A percentile compares a stretch with the other conserved stretches of the same genome.
These are phyloP conservation scores for Miniopterus natalensis DNA, from an alignment of 2,113 vertebrate genomes.

Conservation along the genomic window DNA sequence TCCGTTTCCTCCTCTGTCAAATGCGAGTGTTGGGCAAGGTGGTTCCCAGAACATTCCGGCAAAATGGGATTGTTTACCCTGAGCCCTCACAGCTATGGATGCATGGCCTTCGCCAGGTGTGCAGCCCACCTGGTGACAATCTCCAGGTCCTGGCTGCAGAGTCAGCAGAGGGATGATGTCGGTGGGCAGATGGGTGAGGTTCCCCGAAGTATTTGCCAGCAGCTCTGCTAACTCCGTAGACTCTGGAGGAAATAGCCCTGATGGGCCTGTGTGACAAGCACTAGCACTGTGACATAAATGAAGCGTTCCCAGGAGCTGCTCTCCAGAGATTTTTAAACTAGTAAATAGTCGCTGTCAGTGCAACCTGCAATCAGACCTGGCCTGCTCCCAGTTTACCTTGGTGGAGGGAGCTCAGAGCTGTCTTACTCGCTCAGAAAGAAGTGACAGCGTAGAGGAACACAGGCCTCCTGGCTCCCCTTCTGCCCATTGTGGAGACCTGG, in stretches of 20 bases:
- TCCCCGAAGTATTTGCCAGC: background rate
- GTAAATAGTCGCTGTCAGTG: background rate
- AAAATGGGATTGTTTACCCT: background rate
- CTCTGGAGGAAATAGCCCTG: background rate
- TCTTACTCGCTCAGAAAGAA: background rate
- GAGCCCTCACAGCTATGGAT: background rate
- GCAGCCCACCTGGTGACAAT: background rate
- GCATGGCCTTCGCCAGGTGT: background rate
- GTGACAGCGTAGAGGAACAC: background rate
- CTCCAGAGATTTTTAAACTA: slow-evolving; percentile 65
- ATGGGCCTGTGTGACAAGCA: background rate
- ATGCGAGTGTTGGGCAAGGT: background rate
- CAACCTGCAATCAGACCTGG: background rate
- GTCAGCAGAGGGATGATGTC: background rate
- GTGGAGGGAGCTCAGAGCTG: background rate
- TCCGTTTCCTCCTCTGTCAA: background rate
- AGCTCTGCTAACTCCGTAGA: background rate
- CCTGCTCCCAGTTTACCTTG: background rate
- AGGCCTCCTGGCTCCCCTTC: background rate
- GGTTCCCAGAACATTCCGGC: background rate
- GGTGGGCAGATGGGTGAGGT: background rate
- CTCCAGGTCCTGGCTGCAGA: background rate
- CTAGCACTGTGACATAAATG: slow-evolving; percentile 9
- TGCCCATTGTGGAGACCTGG: fast-evolving
- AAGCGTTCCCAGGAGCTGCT: slow-evolving; percentile 19